Base-by-base conservation (phyloP, 1,140 invertebrate genomes). In the Drosophila sucinea region DNA sequence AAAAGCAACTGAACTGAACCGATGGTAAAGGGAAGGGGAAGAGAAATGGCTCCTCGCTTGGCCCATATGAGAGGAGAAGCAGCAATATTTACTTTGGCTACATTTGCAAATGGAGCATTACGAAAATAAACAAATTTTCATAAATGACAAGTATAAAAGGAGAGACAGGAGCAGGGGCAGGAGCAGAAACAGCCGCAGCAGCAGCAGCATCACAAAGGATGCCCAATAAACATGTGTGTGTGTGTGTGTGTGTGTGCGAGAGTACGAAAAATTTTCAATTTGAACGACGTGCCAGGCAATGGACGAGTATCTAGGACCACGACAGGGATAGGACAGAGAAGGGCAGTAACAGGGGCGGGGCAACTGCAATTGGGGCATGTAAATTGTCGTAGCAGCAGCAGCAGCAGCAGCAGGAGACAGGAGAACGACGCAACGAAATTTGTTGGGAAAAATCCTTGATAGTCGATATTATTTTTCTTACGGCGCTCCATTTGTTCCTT, bases 101-200 rank as follows among this genome's bases (percentile, higher is more conserved):
- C 87, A 90, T 90, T 90, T 86, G 82, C 87, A 90, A 90, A 90
- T 90, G 86, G 86, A 86, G 86, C 86, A 90, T 90, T 84, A 85
- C 86, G 86, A 86, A 86, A 90, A 90, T 90, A 90, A 90, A 90
- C 86, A 90, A 82, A 90, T 90, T 90, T 90, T 90, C 87, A 90
- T 90, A 86, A 86, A 86, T 87, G 83, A 86, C 83, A 86, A 87
- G 83, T 87, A 86, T 83, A 86, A 86, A 77, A 81, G 82, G 79
- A 51, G 44, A 51, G 44, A 51, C 44, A 51, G 44, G 67, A 76
- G 73, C 55, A 71, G 11, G 56, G 69, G 47, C 32, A 62, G 69
- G 17, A 17, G 17, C 17, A 17, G 17, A 17, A 17, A 17, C 17
- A 17, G 17, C 17, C 17, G 47, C 32, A 62, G 69, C 33, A 63